Evolutionary conservation across 1,140 invertebrate genomes (phyloP).

Genomic region (Heliothis virescens): DNA sequence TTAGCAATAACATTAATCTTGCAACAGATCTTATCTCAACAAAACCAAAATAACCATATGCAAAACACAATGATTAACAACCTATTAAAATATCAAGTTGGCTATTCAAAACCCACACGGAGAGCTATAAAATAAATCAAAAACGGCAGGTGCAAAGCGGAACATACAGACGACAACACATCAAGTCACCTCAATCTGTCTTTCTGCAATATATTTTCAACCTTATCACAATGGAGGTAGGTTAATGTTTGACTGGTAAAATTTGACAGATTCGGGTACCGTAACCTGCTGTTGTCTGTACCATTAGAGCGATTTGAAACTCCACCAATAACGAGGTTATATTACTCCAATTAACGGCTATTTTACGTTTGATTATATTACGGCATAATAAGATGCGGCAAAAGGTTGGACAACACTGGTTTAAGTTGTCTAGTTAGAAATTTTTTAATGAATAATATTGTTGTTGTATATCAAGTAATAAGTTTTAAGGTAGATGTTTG

Average conservation of each 20-base stretch:
- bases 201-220: too few species aligned
- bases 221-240: too few species aligned
- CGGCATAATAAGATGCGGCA: conserved; percentile 56
- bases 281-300: too few species aligned
- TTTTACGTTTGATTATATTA: conserved; percentile 61
- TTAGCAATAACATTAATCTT: too few species aligned
- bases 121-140: conserved; percentile 24
- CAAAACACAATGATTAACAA: neutral
- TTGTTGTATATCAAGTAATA: conserved; percentile 24
- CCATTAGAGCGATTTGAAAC: conserved; percentile 53
- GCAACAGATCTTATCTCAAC: neutral
- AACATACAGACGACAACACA: too few species aligned
- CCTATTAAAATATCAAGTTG: neutral
- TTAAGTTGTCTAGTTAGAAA: conserved; percentile 12
- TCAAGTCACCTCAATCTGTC: too few species aligned
- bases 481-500: neutral
- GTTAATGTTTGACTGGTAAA: too few species aligned
- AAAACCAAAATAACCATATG: neutral
- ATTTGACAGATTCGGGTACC: too few species aligned
- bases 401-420: conserved; percentile 51
- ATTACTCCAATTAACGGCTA: conserved; percentile 60
- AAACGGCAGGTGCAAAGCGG: conserved; percentile 23
- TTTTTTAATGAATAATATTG: neutral
- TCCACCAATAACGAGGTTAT: conserved; percentile 58
- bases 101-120: neutral